phyloP scores from a whole-genome alignment of 2,113 vertebrate genomes.

The Limanda limanda region DNA sequence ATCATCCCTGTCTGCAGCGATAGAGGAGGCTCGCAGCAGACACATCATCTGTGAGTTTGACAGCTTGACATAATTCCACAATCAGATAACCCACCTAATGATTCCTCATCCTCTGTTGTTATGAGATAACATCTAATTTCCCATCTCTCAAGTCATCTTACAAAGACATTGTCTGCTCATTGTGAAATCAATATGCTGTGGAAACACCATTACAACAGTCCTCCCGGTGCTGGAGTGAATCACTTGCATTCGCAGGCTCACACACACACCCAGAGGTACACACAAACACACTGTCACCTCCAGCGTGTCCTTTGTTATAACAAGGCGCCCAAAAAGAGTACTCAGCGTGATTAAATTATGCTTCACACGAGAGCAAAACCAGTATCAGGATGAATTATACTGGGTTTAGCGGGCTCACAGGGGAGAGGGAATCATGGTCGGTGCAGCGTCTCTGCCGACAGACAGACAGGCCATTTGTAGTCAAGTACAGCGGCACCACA shows the following conservation, averaged over 20 bases:
- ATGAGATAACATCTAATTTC: conserved; percentile 73
- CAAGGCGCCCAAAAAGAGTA: conserved; percentile 33
- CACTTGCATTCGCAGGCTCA: conserved; percentile 12
- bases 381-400: conserved; percentile 51
- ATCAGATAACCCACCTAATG: conserved; percentile 60
- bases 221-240: conserved; percentile 57
- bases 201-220: conserved; percentile 70
- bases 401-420: conserved; percentile 42
- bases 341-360: conserved; percentile 48
- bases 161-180: conserved; percentile 68
- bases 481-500: conserved; percentile 8
- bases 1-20: conserved; percentile 19
- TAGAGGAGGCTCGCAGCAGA: conserved; percentile 10
- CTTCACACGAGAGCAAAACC: conserved; percentile 39
- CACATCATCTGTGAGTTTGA: conserved; percentile 42
- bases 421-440: conserved; percentile 51
- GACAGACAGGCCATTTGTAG: conserved; percentile 57
- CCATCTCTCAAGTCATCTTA: conserved; percentile 63
- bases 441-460: conserved; percentile 33
- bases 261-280: conserved; percentile 11
- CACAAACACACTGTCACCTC: conserved; percentile 36
- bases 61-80: conserved; percentile 51
- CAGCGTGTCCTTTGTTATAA: conserved; percentile 42
- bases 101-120: conserved; percentile 56
- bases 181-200: conserved; percentile 70